Base-by-base conservation (phyloP, 2,888 invertebrate genomes). In the Nycteola revayana region DNA sequence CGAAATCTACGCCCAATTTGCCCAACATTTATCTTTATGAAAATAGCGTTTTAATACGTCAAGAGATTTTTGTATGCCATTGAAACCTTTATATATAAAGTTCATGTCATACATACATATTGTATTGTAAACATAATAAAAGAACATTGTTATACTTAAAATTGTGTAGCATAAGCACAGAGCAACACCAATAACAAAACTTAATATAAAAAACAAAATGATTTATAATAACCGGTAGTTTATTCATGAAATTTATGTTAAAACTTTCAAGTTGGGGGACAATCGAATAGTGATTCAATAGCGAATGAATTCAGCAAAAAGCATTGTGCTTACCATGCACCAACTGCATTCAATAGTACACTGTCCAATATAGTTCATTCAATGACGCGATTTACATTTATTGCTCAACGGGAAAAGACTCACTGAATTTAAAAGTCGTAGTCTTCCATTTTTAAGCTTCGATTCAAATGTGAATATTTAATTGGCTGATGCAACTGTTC, bases 381-480 rank as follows among this genome's bases (percentile, higher is more conserved):
- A 75, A 77, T 76, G 66, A 68, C 71, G 74, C 78, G 76, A 81
- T 82, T 82, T 78, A 82, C 79, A 79, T 79, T 81, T 76, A 80
- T 76, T 66, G 69, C 63, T 49, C 63, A 28, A 40, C 55, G 54
- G 56, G 40, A 59, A 72, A 72, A 68, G 67, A 63, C 58, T 63
- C 55, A 62, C 62, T 66, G 62, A 54, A 69, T 74, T 68, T 70
- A 56, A 67, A 68, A 67, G 49, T 60, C 55, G 60, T 55, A 54
- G 34, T 54, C 40, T 31, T 22, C 45, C 42, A 35, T 39, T 48
- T 46, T 38, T 36, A 39, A 44, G 40, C 32, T 25, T 30, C 39
- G 7, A 28, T 22, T 39, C 36, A 42, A 42, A 51, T 40, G 37
- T 41, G 36, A 34, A 42, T 45, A 30, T 32, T 25, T 24, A 20